Evolutionary conservation across 2,888 invertebrate species (phyloP).

Genomic region (Germaria angustata): DNA sequence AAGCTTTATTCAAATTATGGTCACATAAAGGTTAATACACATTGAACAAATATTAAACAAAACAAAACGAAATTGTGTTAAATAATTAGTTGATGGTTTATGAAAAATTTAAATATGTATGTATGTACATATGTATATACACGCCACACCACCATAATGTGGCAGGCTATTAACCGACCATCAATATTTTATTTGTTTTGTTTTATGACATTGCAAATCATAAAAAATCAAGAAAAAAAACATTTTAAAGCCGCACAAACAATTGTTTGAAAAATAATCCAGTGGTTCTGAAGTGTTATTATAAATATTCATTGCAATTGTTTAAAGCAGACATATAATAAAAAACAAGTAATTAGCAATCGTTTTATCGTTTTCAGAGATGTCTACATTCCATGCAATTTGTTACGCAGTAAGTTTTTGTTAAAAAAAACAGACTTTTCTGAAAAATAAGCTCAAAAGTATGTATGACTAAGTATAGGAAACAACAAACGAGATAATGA

Average conservation of each 20-base stretch:
- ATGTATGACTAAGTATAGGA: too few relatives aligned
- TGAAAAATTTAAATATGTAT: neutral
- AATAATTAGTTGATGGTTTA: neutral
- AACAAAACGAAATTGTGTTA: neutral
- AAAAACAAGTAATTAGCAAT: too few relatives aligned
- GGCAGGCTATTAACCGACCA: neutral
- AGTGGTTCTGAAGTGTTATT: neutral
- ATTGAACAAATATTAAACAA: neutral
- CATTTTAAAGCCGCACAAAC: constrained; percentile 7
- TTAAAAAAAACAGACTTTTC: too few relatives aligned
- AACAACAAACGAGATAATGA: too few relatives aligned
- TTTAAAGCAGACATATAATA: too few relatives aligned
- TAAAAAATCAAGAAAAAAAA: neutral
- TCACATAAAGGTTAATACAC: constrained; percentile 33
- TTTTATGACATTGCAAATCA: constrained; percentile 33
- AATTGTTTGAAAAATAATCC: constrained; percentile 5
- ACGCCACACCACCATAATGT: neutral
- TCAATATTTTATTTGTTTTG: constrained; percentile 4
- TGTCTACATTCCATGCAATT: too few relatives aligned
- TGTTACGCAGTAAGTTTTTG: too few relatives aligned
- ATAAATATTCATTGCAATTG: too few relatives aligned
- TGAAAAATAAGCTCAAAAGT: too few relatives aligned
- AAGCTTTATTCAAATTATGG: constrained; percentile 5
- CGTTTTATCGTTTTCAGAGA: too few relatives aligned
- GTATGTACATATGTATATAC: too few relatives aligned